Conservation (phyloP, 1,140 invertebrate genomes). For the Eulimnadia texana region DNA sequence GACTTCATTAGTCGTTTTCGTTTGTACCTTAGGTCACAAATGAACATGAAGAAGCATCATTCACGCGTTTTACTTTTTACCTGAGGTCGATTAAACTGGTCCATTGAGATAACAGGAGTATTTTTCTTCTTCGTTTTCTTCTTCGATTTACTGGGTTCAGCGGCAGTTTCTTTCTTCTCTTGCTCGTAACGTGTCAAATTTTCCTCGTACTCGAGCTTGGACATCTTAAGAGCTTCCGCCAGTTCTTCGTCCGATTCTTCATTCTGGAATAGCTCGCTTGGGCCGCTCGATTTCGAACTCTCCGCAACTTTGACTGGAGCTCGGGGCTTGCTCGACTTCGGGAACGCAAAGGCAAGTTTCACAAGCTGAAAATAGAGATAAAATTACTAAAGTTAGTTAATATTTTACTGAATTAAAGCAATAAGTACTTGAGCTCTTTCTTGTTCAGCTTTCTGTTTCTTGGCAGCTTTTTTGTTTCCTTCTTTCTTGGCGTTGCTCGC, state of each 20-base stretch:
- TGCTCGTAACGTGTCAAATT: slow-evolving; percentile 40
- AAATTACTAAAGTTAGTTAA: background rate
- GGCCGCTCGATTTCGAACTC: slow-evolving; percentile 6
- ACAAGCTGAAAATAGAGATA: slow-evolving; percentile 9
- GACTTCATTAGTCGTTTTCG: no score
- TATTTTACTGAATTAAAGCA: slow-evolving; percentile 15
- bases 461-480: slow-evolving; percentile 18
- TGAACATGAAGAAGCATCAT: no score
- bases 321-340: background rate
- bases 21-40: no score
- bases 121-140: slow-evolving; percentile 48
- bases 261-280: slow-evolving; percentile 30
- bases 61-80: no score
- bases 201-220: slow-evolving; percentile 51
- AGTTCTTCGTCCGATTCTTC: slow-evolving; percentile 44
- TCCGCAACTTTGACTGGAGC: slow-evolving; percentile 27
- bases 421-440: slow-evolving; percentile 1
- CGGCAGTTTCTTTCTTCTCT: slow-evolving; percentile 31
- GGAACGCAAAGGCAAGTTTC: slow-evolving; percentile 3
- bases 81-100: slow-evolving; percentile 42
- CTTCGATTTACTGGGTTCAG: slow-evolving; percentile 29
- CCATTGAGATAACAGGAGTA: slow-evolving; percentile 41
- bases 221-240: slow-evolving; percentile 47
- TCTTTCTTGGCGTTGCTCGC: slow-evolving; percentile 21
- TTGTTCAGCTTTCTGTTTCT: background rate